Base-by-base conservation (phyloP, 2,888 invertebrate genomes). In the Phorcus lineatus region DNA sequence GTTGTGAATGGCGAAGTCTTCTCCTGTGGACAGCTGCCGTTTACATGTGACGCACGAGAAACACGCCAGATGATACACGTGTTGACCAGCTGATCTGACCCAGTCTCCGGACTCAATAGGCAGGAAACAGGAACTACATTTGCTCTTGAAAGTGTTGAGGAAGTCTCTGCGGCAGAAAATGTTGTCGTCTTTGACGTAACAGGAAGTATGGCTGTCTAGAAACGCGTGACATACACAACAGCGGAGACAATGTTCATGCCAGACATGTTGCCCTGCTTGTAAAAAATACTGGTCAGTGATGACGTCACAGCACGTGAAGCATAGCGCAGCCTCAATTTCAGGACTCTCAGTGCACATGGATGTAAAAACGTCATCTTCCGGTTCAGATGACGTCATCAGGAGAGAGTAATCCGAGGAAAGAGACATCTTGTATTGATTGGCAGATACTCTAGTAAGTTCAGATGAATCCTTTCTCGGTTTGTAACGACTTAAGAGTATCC, bases 1-100 rank as follows among this genome's bases (percentile, higher is more conserved):
- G 89, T 99, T 98, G 93, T 98, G 96, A 83, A 99, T 95, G 17
- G 99, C 98, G 94, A 99, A 99, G 94, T 99, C 98, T 93, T 99
- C 98, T 7, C 98, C 98, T 22, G 94, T 94, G 6, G 92, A 93
- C 54, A 92, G 85, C 82, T 93, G 93, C 78, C 93, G 86, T 86
- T 93, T 92, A 86, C 94, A 94, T 81, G 97, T 97, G 93, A 99
- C 98, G 94, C 99, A 99, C 28, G 99, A 98, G 94, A 99, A 99
- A 94, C 99, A 99, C 74, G 99, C 99, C 93, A 99, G 95, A 94
- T 99, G 99, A 94, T 98, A 99, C 53, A 99, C 97, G 80, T 90
- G 85, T 91, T 97, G 97, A 78, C 97, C 95, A 54, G 99, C 99
- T 92, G 98, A 96, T 84, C 99, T 95, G 90, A 99, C 99, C 99